These are phyloP conservation scores for Halotydeus destructor DNA, from an alignment of 1,140 invertebrate species.

Conservation along the genomic window DNA sequence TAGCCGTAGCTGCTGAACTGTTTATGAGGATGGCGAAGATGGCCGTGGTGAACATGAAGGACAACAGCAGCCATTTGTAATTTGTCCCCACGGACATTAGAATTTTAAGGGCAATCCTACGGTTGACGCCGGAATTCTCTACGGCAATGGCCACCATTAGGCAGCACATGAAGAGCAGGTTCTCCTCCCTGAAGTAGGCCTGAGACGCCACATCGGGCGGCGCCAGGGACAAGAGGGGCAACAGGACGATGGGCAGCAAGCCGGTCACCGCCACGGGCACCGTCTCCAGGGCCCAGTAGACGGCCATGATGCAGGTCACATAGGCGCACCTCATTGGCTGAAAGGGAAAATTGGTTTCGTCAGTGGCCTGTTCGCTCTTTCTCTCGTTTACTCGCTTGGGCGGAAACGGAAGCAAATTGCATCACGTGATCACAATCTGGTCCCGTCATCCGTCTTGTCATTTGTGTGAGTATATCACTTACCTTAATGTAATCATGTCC, in stretches of 20 bases:
- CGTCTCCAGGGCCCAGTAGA: constrained; percentile 60
- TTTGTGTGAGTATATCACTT: background rate
- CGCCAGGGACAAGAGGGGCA: constrained; percentile 28
- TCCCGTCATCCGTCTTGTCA: too few species aligned
- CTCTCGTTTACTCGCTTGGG: too few species aligned
- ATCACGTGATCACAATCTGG: too few species aligned
- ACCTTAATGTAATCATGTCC: background rate
- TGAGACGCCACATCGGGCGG: constrained; percentile 19
- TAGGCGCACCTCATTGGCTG: too few species aligned
- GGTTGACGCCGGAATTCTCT: constrained; percentile 26
- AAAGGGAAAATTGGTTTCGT: too few species aligned
- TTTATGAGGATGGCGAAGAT: constrained; percentile 68
- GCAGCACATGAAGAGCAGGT: constrained; percentile 24
- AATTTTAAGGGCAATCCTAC: constrained; percentile 25
- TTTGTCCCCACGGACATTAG: constrained; percentile 21
- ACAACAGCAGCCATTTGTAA: constrained; percentile 38
- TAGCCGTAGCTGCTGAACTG: constrained; percentile 56
- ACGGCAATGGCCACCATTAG: constrained; percentile 25
- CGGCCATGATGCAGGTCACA: constrained; percentile 29
- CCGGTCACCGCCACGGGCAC: constrained; percentile 61
- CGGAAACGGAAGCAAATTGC: too few species aligned
- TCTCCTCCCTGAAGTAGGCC: constrained; percentile 30
- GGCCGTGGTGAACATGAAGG: constrained; percentile 50
- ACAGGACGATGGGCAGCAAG: constrained; percentile 38
- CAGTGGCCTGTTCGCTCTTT: too few species aligned